These are phyloP conservation scores for Dioctria rufipes DNA, from an alignment of 2,888 invertebrate genomes.

Conservation along the genomic window DNA sequence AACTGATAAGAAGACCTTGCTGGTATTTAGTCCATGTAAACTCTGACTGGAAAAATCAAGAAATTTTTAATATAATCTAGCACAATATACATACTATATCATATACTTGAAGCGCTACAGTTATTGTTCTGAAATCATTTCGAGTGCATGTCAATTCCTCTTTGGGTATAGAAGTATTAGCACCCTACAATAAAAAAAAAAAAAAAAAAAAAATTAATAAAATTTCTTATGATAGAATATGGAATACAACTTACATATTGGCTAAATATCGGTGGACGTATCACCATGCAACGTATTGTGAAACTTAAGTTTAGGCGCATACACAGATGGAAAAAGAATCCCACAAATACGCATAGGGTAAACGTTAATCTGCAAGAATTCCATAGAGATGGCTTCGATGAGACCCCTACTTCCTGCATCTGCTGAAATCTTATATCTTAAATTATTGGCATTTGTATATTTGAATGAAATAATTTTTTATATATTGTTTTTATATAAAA, in stretches of 20 bases:
- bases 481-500: no score
- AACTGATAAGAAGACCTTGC: constrained; percentile 73
- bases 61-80: not conserved
- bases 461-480: no score
- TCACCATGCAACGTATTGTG: constrained; percentile 75
- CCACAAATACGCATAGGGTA: constrained; percentile 68
- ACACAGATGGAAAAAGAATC: constrained; percentile 67
- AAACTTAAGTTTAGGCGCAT: constrained; percentile 74
- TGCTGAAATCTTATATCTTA: not conserved
- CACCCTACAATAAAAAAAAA: not conserved
- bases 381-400: constrained; percentile 62
- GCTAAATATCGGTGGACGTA: not conserved
- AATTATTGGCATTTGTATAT: not conserved
- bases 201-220: not conserved
- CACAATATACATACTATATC: no score
- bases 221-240: not conserved
- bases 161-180: not conserved
- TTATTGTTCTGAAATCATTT: not conserved
- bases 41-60: constrained; percentile 65
- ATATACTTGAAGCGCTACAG: not conserved
- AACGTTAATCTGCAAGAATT: constrained; percentile 69
- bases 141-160: not conserved
- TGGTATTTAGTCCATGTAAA: constrained; percentile 73
- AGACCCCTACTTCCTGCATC: not conserved
- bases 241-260: not conserved